A percentile compares a stretch with the other conserved stretches of the same genome.
Conservation (phyloP, 2,888 invertebrate genomes). For the Sarcophaga variegata region DNA sequence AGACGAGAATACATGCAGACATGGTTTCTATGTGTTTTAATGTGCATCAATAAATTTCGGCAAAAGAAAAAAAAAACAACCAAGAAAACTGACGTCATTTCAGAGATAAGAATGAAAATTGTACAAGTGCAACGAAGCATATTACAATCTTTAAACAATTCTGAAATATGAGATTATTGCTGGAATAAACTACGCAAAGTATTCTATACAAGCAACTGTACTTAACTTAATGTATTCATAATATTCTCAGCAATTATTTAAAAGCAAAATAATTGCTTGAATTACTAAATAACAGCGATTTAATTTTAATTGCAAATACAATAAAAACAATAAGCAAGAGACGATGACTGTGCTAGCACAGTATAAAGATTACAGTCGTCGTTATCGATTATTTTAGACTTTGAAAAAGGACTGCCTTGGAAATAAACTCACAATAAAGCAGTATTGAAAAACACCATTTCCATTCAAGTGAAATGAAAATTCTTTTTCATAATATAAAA, state of each 20-base stretch:
- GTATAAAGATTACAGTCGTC: neutral
- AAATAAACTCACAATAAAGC: too few species aligned
- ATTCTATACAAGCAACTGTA: neutral
- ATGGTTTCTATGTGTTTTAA: neutral
- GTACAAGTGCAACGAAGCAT: constrained; percentile 49
- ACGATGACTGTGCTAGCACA: constrained; percentile 3
- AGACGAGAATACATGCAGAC: neutral
- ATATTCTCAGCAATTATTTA: neutral
- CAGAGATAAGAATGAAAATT: constrained; percentile 24
- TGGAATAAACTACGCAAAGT: neutral
- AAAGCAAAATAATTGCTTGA: constrained; percentile 25
- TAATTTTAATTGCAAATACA: constrained; percentile 36
- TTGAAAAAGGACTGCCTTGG: too few species aligned
- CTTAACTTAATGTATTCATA: neutral
- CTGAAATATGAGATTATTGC: constrained; percentile 51
- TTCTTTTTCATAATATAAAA: too few species aligned
- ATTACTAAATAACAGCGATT: constrained; percentile 46
- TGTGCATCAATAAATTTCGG: constrained; percentile 24
- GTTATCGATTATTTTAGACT: too few species aligned
- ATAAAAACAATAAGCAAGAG: neutral
- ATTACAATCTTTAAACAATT: constrained; percentile 13
- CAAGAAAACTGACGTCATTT: constrained; percentile 63
- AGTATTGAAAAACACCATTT: constrained; percentile 13
- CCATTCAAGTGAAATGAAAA: too few species aligned
- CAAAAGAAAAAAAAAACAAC: constrained; percentile 2